Percentiles rank a stretch among this genome's conserved stretches.
Conservation (phyloP, 2,113 vertebrate species). For the Mesocricetus auratus region DNA sequence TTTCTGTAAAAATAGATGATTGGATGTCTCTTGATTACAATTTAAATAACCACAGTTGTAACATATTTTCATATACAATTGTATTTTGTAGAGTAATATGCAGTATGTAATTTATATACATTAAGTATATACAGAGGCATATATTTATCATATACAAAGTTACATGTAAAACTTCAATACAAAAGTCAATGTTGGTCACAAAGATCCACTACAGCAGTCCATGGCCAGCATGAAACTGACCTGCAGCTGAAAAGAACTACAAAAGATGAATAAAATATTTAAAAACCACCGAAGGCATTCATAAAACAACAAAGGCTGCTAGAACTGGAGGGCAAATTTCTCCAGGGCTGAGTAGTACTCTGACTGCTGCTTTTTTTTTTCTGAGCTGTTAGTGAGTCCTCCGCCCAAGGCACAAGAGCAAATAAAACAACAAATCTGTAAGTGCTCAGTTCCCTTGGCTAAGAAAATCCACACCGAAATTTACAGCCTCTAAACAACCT, state of each 20-base stretch:
- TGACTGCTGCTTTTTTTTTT: background rate
- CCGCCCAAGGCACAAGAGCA: background rate
- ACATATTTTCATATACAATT: background rate
- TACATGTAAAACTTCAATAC: background rate
- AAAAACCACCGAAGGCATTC: slow-evolving; percentile 69
- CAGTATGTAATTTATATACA: background rate
- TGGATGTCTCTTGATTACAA: background rate
- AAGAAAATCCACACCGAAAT: slow-evolving; percentile 24
- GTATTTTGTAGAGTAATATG: background rate
- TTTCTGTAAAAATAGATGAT: background rate
- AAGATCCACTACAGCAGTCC: background rate
- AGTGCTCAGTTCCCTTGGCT: background rate
- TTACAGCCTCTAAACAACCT: background rate
- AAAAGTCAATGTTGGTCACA: background rate
- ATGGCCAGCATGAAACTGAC: background rate
- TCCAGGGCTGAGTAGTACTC: background rate
- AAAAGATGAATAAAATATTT: slow-evolving; percentile 72
- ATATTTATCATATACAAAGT: background rate
- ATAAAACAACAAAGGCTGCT: slow-evolving; percentile 70
- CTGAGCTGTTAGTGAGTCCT: slow-evolving; percentile 11
- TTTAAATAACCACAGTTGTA: background rate
- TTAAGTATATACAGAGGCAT: background rate
- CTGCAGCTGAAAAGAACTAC: slow-evolving; percentile 44
- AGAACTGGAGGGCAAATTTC: slow-evolving; percentile 14
- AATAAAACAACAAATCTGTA: background rate